Evolutionary conservation across 2,113 vertebrate species (phyloP).

Genomic region (Gavialis gangeticus): DNA sequence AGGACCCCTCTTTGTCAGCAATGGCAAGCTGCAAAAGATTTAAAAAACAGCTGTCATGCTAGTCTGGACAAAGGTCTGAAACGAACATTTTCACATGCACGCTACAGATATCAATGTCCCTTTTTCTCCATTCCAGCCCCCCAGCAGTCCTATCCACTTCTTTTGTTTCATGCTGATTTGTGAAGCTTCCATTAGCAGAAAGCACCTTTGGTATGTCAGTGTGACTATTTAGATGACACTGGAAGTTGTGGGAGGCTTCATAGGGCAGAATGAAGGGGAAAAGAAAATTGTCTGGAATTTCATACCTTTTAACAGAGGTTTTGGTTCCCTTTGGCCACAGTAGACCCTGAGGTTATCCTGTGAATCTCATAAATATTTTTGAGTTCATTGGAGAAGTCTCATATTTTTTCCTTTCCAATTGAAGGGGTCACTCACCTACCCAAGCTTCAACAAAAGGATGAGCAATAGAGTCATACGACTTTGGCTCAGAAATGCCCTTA

Average conservation of each 20-base stretch:
- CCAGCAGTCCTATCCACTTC: not conserved
- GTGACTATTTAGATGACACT: not conserved
- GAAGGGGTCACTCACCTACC: not conserved
- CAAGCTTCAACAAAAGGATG: not conserved
- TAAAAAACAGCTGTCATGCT: not conserved
- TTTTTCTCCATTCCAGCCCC: not conserved
- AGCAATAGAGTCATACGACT: not conserved
- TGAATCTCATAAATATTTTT: conserved; percentile 44
- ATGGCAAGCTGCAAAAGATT: not conserved
- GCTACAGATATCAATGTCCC: not conserved
- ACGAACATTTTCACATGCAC: not conserved
- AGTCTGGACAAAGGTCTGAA: not conserved
- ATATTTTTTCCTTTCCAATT: not conserved
- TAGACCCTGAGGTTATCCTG: conserved; percentile 29
- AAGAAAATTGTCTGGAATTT: not conserved
- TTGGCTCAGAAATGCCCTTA: not conserved
- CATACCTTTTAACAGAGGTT: not conserved
- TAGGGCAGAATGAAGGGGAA: not conserved
- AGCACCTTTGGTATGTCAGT: not conserved
- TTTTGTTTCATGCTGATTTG: not conserved
- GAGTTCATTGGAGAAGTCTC: conserved; percentile 23
- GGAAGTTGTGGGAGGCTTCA: not conserved
- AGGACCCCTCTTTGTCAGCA: not conserved
- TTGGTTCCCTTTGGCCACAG: not conserved
- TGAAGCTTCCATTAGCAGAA: not conserved